Percentiles rank a stretch among this genome's conserved stretches.
phyloP scores from a whole-genome alignment of 2,113 vertebrate species.

The Hiodon tergisus region DNA sequence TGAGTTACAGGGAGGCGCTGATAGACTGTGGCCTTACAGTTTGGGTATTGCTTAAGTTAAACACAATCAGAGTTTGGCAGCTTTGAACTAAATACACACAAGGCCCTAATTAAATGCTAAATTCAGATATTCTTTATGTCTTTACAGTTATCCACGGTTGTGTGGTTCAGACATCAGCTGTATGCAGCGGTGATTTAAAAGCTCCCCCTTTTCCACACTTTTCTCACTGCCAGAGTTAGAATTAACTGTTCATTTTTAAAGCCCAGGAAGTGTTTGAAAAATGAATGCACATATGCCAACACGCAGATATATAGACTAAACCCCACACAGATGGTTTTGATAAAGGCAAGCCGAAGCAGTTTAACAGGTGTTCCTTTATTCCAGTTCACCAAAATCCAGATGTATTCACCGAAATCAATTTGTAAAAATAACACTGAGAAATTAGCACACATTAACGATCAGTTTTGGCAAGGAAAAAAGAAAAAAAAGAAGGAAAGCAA shows the following conservation, averaged over 20 bases:
- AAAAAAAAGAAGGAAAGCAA: neutral
- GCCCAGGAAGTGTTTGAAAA: slow-evolving; percentile 19
- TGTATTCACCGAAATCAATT: neutral
- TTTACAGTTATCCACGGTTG: slow-evolving; percentile 56
- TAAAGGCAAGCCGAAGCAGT: neutral
- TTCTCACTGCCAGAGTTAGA: slow-evolving; percentile 11
- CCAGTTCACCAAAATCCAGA: slow-evolving; percentile 13
- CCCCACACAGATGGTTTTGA: slow-evolving; percentile 2
- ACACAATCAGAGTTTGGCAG: slow-evolving; percentile 55
- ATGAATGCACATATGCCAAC: neutral
- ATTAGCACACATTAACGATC: neutral
- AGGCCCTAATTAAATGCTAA: slow-evolving; percentile 53
- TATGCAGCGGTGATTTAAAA: slow-evolving; percentile 38
- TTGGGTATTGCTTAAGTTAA: slow-evolving; percentile 60
- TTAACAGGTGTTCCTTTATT: slow-evolving; percentile 8
- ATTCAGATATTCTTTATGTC: slow-evolving; percentile 50
- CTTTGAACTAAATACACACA: slow-evolving; percentile 52
- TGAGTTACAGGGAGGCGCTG: slow-evolving; percentile 48
- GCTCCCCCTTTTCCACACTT: slow-evolving; percentile 23
- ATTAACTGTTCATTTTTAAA: slow-evolving; percentile 15
- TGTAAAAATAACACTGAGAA: slow-evolving; percentile 5
- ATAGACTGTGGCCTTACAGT: slow-evolving; percentile 49
- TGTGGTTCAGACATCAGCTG: slow-evolving; percentile 42
- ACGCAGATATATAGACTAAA: slow-evolving; percentile 1
- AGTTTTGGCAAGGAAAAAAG: neutral